phyloP scores from a whole-genome alignment of 1,140 invertebrate species.

The Polyergus mexicanus region DNA sequence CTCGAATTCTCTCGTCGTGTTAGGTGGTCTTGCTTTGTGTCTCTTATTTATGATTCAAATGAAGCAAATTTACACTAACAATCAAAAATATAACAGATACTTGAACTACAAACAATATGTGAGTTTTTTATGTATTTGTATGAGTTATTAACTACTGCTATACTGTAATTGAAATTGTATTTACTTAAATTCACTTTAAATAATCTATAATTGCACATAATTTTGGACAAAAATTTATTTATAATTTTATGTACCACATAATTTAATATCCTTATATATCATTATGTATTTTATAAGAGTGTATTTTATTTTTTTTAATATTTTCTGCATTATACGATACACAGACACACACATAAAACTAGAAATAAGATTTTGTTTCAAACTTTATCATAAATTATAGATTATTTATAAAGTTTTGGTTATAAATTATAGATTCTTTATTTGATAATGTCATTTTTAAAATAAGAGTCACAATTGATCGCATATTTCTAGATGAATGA shows the following conservation, averaged over 20 bases:
- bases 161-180: too few relatives aligned
- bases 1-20: constrained; percentile 80
- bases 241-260: too few relatives aligned
- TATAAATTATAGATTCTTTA: not conserved
- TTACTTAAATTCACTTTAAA: too few relatives aligned
- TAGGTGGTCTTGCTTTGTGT: constrained; percentile 81
- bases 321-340: too few relatives aligned
- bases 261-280: not conserved
- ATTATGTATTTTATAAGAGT: not conserved
- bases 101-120: constrained; percentile 85
- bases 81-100: constrained; percentile 84
- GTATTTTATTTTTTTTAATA: too few relatives aligned
- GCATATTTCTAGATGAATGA: constrained; percentile 85
- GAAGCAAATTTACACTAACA: constrained; percentile 86
- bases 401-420: not conserved
- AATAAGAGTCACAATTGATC: not conserved
- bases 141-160: constrained; percentile 25
- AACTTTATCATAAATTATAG: not conserved
- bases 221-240: too few relatives aligned
- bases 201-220: too few relatives aligned
- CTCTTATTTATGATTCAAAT: constrained; percentile 84
- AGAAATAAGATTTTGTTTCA: too few relatives aligned
- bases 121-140: constrained; percentile 73
- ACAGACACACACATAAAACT: too few relatives aligned
- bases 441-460: constrained; percentile 31